Conservation (phyloP, 1,140 invertebrate species). For the Helicoverpa zea region DNA sequence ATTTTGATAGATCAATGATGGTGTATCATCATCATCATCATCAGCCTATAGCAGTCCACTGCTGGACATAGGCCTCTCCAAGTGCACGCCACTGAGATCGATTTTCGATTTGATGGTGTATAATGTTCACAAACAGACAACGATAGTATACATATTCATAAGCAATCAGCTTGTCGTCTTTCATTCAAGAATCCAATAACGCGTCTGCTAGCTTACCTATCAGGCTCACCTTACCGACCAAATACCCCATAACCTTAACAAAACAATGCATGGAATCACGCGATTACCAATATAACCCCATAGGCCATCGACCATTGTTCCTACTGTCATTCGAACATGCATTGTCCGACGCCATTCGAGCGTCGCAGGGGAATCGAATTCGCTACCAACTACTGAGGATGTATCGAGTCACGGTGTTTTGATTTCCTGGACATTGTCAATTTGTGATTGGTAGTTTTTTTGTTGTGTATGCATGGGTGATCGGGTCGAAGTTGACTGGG, state of each 20-base stretch:
- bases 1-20: too few relatives aligned
- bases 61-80: too few relatives aligned
- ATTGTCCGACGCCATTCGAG: conserved; percentile 48
- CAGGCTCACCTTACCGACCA: background rate
- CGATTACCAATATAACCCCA: conserved; percentile 4
- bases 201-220: too few relatives aligned
- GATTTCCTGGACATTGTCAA: conserved; percentile 31
- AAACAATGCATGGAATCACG: conserved; percentile 43
- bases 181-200: too few relatives aligned
- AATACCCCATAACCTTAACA: conserved; percentile 5
- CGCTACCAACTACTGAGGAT: conserved; percentile 40
- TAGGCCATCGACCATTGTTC: conserved; percentile 41
- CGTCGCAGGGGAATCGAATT: conserved; percentile 48
- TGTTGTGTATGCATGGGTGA: background rate
- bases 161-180: too few relatives aligned
- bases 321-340: conserved; percentile 26
- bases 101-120: too few relatives aligned
- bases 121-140: too few relatives aligned
- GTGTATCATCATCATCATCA: too few relatives aligned
- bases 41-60: too few relatives aligned
- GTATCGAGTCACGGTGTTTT: conserved; percentile 41
- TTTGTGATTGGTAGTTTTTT: conserved; percentile 49
- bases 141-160: too few relatives aligned
- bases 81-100: too few relatives aligned
- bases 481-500: too few relatives aligned